These are phyloP conservation scores for Drosophila obscura DNA, from an alignment of 1,140 invertebrate species.

Conservation along the genomic window DNA sequence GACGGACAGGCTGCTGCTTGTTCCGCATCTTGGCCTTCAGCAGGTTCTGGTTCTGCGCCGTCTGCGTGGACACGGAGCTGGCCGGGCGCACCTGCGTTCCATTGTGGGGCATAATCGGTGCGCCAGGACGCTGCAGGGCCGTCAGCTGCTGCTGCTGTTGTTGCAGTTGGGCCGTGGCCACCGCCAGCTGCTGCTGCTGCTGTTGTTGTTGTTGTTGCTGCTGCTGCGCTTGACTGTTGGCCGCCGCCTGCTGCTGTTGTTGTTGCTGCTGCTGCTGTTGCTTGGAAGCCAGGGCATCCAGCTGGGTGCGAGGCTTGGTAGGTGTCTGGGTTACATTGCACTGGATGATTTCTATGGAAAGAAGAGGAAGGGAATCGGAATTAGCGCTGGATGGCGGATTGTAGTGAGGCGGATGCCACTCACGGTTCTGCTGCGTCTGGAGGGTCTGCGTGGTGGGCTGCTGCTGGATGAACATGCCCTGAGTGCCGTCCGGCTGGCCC, in stretches of 20 bases:
- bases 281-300: slow-evolving; percentile 72
- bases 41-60: slow-evolving; percentile 84
- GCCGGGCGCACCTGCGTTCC: slow-evolving; percentile 88
- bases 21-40: slow-evolving; percentile 80
- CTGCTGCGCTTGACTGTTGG: slow-evolving; percentile 50
- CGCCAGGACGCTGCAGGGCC: slow-evolving; percentile 60
- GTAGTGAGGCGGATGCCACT: slow-evolving; percentile 16
- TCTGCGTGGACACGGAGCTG: slow-evolving; percentile 90
- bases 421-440: slow-evolving; percentile 81
- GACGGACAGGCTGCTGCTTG: slow-evolving; percentile 85
- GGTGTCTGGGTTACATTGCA: slow-evolving; percentile 81
- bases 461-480: slow-evolving; percentile 93
- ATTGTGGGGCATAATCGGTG: slow-evolving; percentile 86
- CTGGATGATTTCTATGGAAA: slow-evolving; percentile 75
- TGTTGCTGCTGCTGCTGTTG: slow-evolving; percentile 50
- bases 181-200: slow-evolving; percentile 46
- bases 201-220: slow-evolving; percentile 58
- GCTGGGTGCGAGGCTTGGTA: slow-evolving; percentile 66
- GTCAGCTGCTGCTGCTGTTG: slow-evolving; percentile 61
- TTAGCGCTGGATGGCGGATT: slow-evolving; percentile 15
- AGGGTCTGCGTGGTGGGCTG: slow-evolving; percentile 85
- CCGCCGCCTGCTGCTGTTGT: slow-evolving; percentile 24
- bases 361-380: neutral
- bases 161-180: slow-evolving; percentile 56
- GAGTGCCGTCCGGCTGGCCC: slow-evolving; percentile 89